phyloP scores from a whole-genome alignment of 2,113 vertebrate species.

The Leuciscus idus region DNA sequence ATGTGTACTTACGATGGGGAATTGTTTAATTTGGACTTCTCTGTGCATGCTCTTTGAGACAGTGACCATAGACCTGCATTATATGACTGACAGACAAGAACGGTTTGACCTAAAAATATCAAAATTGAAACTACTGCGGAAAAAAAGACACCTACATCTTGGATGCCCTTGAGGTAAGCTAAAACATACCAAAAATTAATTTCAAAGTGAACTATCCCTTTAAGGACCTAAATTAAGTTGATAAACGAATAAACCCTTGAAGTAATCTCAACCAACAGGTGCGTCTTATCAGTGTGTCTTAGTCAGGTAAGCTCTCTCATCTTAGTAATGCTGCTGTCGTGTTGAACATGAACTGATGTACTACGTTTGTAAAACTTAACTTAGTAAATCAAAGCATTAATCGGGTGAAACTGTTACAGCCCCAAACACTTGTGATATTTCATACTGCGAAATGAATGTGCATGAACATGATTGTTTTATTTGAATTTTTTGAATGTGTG shows the following conservation, averaged over 20 bases:
- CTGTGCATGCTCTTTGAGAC: too few species aligned
- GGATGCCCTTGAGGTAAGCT: too few species aligned
- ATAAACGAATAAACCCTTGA: conserved; percentile 2
- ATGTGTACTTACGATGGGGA: too few species aligned
- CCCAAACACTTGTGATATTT: conserved; percentile 51
- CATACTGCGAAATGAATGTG: conserved; percentile 48
- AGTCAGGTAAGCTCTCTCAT: conserved; percentile 25
- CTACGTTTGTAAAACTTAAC: neutral
- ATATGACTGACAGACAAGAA: too few species aligned
- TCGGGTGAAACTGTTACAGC: conserved; percentile 46
- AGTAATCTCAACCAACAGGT: conserved; percentile 13
- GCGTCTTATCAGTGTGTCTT: conserved; percentile 14
- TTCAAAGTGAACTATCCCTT: too few species aligned
- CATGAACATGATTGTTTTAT: conserved; percentile 48
- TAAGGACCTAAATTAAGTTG: neutral
- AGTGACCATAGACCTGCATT: too few species aligned
- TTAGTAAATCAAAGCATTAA: conserved; percentile 10
- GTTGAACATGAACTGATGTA: conserved; percentile 19
- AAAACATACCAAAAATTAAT: too few species aligned
- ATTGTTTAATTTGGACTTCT: too few species aligned
- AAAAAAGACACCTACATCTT: too few species aligned
- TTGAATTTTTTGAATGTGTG: conserved; percentile 7
- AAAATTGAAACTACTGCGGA: too few species aligned
- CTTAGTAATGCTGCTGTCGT: conserved; percentile 50
- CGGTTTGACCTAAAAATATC: too few species aligned